Base-by-base conservation (phyloP, 2,888 invertebrate species). In the Heliconius erato region DNA sequence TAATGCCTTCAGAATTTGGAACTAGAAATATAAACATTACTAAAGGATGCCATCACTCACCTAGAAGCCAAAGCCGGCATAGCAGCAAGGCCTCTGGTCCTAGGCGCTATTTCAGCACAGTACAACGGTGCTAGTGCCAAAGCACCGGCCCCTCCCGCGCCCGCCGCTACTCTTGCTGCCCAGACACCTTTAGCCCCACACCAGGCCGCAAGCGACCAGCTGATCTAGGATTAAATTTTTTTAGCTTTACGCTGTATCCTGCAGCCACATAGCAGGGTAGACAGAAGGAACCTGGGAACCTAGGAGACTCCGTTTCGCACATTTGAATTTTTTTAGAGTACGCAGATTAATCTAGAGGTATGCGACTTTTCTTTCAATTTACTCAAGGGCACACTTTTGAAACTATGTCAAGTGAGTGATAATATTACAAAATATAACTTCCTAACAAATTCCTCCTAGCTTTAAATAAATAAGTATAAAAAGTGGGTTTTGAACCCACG, bases 171-270 rank as follows among this genome's bases (percentile, higher is more conserved):
- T 82, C 95, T 87, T 77, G 95, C 95, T 0, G 94, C 95, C 96
- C 95, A 95, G 0, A 96, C 91, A 0, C 94, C 96, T 4, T 92
- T 89, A 0, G 92, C 90, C 0, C 95, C 95, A 68, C 95, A 93
- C 95, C 95, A 95, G 65, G 95, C 95, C 80, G 94, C 94, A 81
- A 95, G 85, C 0, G 92, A 94, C 94, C 96, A 95, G 88, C 96
- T 95, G 74, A 94, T 88, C 95, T 96, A 72, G 16, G 1, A 16
- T 26, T 49, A 14, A 0, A 9, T 5, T 65, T 65, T 65, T 65
- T 65, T 63, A 12, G 0, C 63, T 26, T 26, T 4, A 65, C 26
- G 26, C 26, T 26, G 12, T 65, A n/a, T 65, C 26, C 5, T 26
- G 26, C 12, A 65, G 19, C 19, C 54, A 54, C 3, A 26, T 28